phyloP scores from a whole-genome alignment of 2,888 invertebrate species.

The Eurytoma adleriae region DNA sequence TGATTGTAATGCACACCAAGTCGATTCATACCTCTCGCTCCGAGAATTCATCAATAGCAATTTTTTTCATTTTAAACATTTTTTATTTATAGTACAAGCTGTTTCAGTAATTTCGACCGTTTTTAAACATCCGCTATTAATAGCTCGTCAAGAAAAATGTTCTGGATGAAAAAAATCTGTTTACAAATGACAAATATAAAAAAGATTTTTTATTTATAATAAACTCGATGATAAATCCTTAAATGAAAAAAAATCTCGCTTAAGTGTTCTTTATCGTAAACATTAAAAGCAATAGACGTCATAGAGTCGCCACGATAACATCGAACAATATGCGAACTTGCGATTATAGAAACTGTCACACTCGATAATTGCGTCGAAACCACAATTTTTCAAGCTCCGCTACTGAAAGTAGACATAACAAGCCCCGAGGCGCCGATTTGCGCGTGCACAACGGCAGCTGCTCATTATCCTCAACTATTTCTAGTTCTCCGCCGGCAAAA shows the following conservation, averaged over 20 bases:
- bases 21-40: slow-evolving; percentile 7
- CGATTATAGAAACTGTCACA: not conserved
- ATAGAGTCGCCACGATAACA: not conserved
- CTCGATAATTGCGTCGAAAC: not conserved
- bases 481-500: too few relatives aligned
- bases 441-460: too few relatives aligned
- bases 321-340: not conserved
- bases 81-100: too few relatives aligned
- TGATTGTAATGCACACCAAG: slow-evolving; percentile 18
- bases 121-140: too few relatives aligned
- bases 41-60: too few relatives aligned
- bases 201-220: not conserved
- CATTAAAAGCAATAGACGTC: not conserved
- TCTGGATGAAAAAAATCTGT: too few relatives aligned
- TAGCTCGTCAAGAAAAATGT: too few relatives aligned
- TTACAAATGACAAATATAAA: not conserved
- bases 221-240: not conserved
- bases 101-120: too few relatives aligned
- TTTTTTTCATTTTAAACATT: too few relatives aligned
- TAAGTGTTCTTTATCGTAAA: not conserved
- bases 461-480: too few relatives aligned
- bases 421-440: too few relatives aligned
- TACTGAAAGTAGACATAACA: too few relatives aligned
- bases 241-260: not conserved
- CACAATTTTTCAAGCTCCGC: not conserved